Percentiles rank a stretch among this genome's conserved stretches.
These are phyloP conservation scores for Synchiropus splendidus DNA, from an alignment of 2,113 vertebrate genomes.

Conservation along the genomic window DNA sequence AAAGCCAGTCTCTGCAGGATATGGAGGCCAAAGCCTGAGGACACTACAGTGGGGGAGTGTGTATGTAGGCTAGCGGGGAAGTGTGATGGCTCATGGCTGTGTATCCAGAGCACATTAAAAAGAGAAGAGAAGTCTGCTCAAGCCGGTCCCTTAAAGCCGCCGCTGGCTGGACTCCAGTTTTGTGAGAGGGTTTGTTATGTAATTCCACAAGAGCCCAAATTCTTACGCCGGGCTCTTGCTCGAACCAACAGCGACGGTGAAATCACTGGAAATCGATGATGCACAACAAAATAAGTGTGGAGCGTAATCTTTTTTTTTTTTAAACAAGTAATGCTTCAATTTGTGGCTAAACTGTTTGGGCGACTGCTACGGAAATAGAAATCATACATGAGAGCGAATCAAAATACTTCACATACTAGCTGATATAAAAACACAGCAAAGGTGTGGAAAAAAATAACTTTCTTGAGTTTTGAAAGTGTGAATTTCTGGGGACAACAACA, in stretches of 20 bases:
- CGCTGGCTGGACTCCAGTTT: constrained; percentile 44
- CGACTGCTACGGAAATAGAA: too few relatives aligned
- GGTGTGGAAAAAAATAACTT: too few relatives aligned
- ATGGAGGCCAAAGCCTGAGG: constrained; percentile 7
- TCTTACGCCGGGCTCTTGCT: constrained; percentile 16
- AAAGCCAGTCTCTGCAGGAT: constrained; percentile 11
- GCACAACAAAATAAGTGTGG: not conserved
- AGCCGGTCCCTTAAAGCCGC: constrained; percentile 44
- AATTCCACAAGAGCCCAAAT: constrained; percentile 38
- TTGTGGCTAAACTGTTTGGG: constrained; percentile 3
- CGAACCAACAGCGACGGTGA: constrained; percentile 6
- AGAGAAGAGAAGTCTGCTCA: constrained; percentile 41
- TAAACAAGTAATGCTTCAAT: constrained; percentile 3
- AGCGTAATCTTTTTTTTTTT: not conserved
- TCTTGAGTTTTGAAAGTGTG: too few relatives aligned
- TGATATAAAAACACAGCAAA: too few relatives aligned
- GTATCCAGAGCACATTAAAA: constrained; percentile 50
- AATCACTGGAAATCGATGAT: not conserved
- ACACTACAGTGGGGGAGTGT: constrained; percentile 1
- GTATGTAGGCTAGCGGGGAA: constrained; percentile 28
- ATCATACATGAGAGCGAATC: too few relatives aligned
- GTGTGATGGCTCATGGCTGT: constrained; percentile 35
- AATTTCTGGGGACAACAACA: too few relatives aligned
- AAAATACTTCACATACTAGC: too few relatives aligned
- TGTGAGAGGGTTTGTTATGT: constrained; percentile 42